Evolutionary conservation across 2,113 vertebrate species (phyloP).

Genomic region (Stegostoma tigrinum): DNA sequence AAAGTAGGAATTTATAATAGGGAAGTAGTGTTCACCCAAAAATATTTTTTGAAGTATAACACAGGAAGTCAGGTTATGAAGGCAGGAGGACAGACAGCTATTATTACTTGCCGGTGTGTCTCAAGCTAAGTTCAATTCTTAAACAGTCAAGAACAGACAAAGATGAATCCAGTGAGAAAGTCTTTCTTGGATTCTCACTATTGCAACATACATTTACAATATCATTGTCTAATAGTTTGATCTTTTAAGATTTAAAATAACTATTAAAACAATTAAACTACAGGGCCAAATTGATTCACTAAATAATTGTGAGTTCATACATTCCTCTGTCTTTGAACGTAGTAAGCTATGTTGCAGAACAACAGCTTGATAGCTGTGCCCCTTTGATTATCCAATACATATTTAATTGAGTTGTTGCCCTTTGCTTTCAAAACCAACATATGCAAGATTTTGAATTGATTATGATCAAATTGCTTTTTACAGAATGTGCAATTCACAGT

Average conservation of each 20-base stretch:
- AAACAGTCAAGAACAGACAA: background rate
- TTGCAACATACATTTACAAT: background rate
- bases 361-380: background rate
- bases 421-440: background rate
- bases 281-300: background rate
- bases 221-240: background rate
- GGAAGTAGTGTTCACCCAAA: background rate
- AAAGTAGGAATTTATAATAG: background rate
- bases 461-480: background rate
- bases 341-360: background rate
- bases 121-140: background rate
- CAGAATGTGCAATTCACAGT: background rate
- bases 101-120: background rate
- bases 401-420: background rate
- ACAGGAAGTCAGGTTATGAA: background rate
- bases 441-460: background rate
- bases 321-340: background rate
- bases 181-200: background rate
- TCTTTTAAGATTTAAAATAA: background rate
- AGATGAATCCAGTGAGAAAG: background rate
- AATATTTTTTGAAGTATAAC: background rate
- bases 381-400: background rate
- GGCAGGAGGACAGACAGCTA: background rate
- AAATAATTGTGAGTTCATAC: background rate
- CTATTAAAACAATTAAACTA: background rate